Conservation (phyloP, 2,888 invertebrate genomes). For the Netelia inedita region DNA sequence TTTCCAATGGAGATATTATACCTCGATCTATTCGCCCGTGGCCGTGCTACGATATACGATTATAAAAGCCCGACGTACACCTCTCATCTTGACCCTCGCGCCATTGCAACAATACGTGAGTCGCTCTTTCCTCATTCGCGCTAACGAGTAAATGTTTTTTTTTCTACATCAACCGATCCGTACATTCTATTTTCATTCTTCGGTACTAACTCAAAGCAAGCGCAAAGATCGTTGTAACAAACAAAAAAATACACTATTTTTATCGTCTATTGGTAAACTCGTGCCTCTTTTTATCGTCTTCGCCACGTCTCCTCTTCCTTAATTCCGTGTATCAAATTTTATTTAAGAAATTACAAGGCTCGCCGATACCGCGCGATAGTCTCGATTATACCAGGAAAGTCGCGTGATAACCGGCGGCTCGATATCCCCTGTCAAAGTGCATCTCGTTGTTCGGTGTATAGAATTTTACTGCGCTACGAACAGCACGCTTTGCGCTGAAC, state of each 20-base stretch:
- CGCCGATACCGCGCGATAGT: neutral
- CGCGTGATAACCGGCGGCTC: slow-evolving; percentile 45
- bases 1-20: slow-evolving; percentile 64
- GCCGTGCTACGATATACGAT: slow-evolving; percentile 50
- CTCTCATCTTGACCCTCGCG: slow-evolving; percentile 72
- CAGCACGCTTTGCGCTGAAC: slow-evolving; percentile 23
- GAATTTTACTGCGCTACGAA: slow-evolving; percentile 48
- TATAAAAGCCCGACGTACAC: slow-evolving; percentile 50
- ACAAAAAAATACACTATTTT: no score
- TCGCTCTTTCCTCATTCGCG: slow-evolving; percentile 70
- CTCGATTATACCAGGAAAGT: neutral
- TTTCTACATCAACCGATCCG: slow-evolving; percentile 64
- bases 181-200: slow-evolving; percentile 43
- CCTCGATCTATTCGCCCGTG: slow-evolving; percentile 62
- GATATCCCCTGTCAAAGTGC: slow-evolving; percentile 57
- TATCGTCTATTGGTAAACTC: no score
- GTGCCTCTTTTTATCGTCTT: no score
- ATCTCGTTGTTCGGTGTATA: slow-evolving; percentile 50
- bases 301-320: no score
- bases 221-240: no score
- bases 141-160: slow-evolving; percentile 75
- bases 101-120: slow-evolving; percentile 76
- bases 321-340: no score
- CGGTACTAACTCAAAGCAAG: no score
- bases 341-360: no score